These are phyloP conservation scores for Dermatophagoides farinae DNA, from an alignment of 1,140 invertebrate species.

Conservation along the genomic window DNA sequence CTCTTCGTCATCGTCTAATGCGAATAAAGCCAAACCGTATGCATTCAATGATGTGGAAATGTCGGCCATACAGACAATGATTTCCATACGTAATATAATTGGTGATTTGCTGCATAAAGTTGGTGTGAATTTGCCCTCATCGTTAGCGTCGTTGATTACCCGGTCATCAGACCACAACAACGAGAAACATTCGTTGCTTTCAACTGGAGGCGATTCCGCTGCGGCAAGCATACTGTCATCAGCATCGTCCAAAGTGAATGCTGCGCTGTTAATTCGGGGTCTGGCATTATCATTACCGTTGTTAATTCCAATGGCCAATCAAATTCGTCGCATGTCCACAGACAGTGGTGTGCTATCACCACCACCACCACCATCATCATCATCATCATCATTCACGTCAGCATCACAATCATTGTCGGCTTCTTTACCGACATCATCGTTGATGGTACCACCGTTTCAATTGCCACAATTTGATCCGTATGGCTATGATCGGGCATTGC, in stretches of 20 bases:
- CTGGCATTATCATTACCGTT: conserved; percentile 5
- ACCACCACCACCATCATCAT: neutral
- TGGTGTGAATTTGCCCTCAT: neutral
- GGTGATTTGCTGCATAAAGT: conserved; percentile 3
- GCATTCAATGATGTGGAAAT: conserved; percentile 7
- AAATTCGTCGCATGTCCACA: conserved; percentile 1
- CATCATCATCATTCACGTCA: neutral
- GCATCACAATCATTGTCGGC: neutral
- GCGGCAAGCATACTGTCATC: neutral
- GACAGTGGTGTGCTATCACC: neutral
- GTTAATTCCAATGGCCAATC: conserved; percentile 9
- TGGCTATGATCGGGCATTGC: conserved; percentile 2
- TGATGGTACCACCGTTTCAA: neutral
- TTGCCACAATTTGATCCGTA: neutral
- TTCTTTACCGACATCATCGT: neutral
- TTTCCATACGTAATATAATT: conserved; percentile 6
- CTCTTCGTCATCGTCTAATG: neutral
- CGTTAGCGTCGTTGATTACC: conserved; percentile 3
- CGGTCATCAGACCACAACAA: neutral
- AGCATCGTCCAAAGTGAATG: neutral
- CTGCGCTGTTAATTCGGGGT: neutral
- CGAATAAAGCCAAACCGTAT: neutral
- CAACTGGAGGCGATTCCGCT: neutral
- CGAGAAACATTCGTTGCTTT: neutral
- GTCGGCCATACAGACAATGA: conserved; percentile 8